These are phyloP conservation scores for Eulithis testata DNA, from an alignment of 2,888 invertebrate species.

Conservation along the genomic window DNA sequence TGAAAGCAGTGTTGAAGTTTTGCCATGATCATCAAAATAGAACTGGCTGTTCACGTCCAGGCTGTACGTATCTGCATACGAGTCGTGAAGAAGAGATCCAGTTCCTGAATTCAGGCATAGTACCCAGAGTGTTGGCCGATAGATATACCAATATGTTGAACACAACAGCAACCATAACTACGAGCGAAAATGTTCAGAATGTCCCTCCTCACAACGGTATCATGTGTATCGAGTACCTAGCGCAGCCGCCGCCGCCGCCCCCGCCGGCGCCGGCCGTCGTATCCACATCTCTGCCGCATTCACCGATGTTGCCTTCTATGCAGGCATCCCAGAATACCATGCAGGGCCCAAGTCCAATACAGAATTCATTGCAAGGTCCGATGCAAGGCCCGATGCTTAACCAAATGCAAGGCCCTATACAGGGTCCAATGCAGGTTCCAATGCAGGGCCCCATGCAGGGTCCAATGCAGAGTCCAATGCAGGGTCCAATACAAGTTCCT, in stretches of 20 bases:
- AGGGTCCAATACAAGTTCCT: constrained; percentile 10
- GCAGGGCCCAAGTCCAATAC: constrained; percentile 4
- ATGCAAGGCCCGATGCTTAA: not conserved
- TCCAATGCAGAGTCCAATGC: constrained; percentile 4
- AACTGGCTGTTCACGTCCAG: constrained; percentile 61
- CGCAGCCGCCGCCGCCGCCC: constrained; percentile 50
- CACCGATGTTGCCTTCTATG: not conserved
- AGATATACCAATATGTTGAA: constrained; percentile 60
- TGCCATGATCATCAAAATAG: constrained; percentile 75
- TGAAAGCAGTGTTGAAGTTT: constrained; percentile 68
- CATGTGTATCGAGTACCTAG: constrained; percentile 34
- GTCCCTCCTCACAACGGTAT: constrained; percentile 10
- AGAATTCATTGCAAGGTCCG: constrained; percentile 5
- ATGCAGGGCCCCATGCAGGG: not conserved
- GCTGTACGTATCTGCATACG: constrained; percentile 68
- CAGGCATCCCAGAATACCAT: not conserved
- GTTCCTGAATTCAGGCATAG: constrained; percentile 58
- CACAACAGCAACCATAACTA: constrained; percentile 24
- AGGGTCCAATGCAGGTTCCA: constrained; percentile 35
- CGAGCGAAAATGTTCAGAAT: constrained; percentile 1
- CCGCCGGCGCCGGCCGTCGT: constrained; percentile 26
- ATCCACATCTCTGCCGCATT: not conserved
- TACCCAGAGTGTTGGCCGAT: constrained; percentile 64
- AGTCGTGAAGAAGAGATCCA: constrained; percentile 65
- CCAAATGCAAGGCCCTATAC: constrained; percentile 6